A percentile compares a stretch with the other conserved stretches of the same genome.
Conservation (phyloP, 2,888 invertebrate species). For the Xiphydria camelus region DNA sequence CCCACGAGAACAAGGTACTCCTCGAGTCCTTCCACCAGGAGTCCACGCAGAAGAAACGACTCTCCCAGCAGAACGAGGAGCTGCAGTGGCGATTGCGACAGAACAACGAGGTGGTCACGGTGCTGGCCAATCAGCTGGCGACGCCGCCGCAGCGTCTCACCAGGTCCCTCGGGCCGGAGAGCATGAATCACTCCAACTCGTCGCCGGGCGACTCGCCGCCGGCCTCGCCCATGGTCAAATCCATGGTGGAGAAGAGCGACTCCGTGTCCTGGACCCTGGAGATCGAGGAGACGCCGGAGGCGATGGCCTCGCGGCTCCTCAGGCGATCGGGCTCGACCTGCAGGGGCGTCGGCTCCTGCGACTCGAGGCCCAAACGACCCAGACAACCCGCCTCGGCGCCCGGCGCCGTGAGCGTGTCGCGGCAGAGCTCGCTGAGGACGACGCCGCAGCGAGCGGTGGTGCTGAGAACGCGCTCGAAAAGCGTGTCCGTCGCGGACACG, state of each 20-base stretch:
- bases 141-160: slow-evolving; percentile 33
- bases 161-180: background rate
- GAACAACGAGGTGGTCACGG: slow-evolving; percentile 71
- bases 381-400: slow-evolving; percentile 56
- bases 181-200: background rate
- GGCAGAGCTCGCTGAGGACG: slow-evolving; percentile 46
- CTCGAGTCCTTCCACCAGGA: slow-evolving; percentile 76
- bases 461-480: slow-evolving; percentile 48
- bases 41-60: slow-evolving; percentile 74
- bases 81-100: slow-evolving; percentile 84
- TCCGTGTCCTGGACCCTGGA: slow-evolving; percentile 87
- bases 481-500: slow-evolving; percentile 45
- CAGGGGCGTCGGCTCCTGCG: slow-evolving; percentile 18
- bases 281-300: slow-evolving; percentile 75
- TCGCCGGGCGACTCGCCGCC: slow-evolving; percentile 60
- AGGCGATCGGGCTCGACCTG: slow-evolving; percentile 62
- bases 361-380: slow-evolving; percentile 50
- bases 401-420: slow-evolving; percentile 31
- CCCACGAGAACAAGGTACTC: slow-evolving; percentile 73
- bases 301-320: slow-evolving; percentile 71
- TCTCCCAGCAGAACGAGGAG: slow-evolving; percentile 85
- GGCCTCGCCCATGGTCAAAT: slow-evolving; percentile 76
- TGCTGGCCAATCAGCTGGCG: slow-evolving; percentile 47
- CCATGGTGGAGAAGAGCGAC: slow-evolving; percentile 82
- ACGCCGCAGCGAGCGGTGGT: slow-evolving; percentile 23